Percentiles rank a stretch among this genome's conserved stretches.
phyloP scores from a whole-genome alignment of 2,888 invertebrate species.

The Ormyrus pomaceus region DNA sequence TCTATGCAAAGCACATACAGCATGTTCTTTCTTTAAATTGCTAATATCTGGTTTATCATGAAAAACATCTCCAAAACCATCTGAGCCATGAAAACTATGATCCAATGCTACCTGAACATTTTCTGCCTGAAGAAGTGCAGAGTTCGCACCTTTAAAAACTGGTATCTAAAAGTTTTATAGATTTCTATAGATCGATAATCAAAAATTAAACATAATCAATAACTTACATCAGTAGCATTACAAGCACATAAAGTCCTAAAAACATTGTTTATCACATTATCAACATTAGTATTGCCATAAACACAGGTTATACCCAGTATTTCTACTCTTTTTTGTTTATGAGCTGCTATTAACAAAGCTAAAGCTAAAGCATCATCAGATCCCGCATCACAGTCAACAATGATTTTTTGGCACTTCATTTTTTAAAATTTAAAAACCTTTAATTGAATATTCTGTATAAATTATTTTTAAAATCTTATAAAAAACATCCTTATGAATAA shows the following conservation, averaged over 20 bases:
- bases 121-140: slow-evolving; percentile 71
- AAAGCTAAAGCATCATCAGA: slow-evolving; percentile 82
- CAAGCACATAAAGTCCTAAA: slow-evolving; percentile 81
- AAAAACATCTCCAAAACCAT: slow-evolving; percentile 84
- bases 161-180: slow-evolving; percentile 78
- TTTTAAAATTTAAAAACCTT: slow-evolving; percentile 1
- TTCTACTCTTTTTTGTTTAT: slow-evolving; percentile 75
- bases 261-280: slow-evolving; percentile 84
- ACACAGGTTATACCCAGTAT: slow-evolving; percentile 85
- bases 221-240: slow-evolving; percentile 80
- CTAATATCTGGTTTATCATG: slow-evolving; percentile 75
- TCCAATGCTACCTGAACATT: slow-evolving; percentile 69
- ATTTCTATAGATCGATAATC: not conserved
- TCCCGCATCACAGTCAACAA: slow-evolving; percentile 82
- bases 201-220: slow-evolving; percentile 32
- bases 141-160: slow-evolving; percentile 81
- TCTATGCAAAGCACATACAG: slow-evolving; percentile 79
- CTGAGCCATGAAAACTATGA: slow-evolving; percentile 80
- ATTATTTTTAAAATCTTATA: no score
- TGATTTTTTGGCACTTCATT: slow-evolving; percentile 67
- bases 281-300: slow-evolving; percentile 84
- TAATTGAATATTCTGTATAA: no score
- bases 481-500: no score
- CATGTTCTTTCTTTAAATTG: slow-evolving; percentile 78
- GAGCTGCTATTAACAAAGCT: slow-evolving; percentile 78